These are phyloP conservation scores for Drosophila nebulosa DNA, from an alignment of 1,140 invertebrate species.

Conservation along the genomic window DNA sequence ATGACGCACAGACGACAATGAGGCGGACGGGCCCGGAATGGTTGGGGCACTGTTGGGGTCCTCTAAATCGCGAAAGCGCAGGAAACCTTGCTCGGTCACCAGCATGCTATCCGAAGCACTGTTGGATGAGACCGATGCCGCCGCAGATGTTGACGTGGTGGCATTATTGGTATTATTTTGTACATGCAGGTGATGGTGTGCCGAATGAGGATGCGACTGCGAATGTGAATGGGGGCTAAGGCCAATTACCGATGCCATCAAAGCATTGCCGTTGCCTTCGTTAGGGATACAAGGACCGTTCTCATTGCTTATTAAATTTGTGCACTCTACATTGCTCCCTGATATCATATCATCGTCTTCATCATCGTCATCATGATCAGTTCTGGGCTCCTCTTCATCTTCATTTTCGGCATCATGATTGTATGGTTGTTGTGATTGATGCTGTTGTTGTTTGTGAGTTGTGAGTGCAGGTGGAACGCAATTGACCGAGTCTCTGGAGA, in stretches of 20 bases:
- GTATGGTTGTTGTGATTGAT: conserved; percentile 35
- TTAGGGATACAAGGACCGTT: conserved; percentile 5
- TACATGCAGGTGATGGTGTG: conserved; percentile 24
- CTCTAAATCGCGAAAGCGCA: conserved; percentile 88
- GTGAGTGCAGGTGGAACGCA: not conserved
- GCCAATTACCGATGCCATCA: conserved; percentile 10
- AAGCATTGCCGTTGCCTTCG: conserved; percentile 20
- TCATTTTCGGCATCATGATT: conserved; percentile 54
- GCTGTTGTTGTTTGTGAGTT: conserved; percentile 33
- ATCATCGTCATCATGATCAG: conserved; percentile 19
- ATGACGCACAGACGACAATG: conserved; percentile 27
- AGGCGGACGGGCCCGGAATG: not conserved
- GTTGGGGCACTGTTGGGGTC: conserved; percentile 68
- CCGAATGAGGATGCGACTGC: conserved; percentile 14
- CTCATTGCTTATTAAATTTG: conserved; percentile 63
- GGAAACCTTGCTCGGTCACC: conserved; percentile 92
- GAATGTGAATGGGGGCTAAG: not conserved
- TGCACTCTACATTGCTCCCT: conserved; percentile 63
- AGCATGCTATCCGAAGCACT: conserved; percentile 85
- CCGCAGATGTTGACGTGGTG: conserved; percentile 12
- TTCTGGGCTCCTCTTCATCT: conserved; percentile 36
- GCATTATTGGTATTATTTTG: conserved; percentile 33
- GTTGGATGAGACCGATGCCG: conserved; percentile 31
- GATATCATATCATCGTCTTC: conserved; percentile 69
- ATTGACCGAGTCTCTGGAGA: conserved; percentile 13